These are phyloP conservation scores for Hylaea fasciaria DNA, from an alignment of 2,888 invertebrate species.

Conservation along the genomic window DNA sequence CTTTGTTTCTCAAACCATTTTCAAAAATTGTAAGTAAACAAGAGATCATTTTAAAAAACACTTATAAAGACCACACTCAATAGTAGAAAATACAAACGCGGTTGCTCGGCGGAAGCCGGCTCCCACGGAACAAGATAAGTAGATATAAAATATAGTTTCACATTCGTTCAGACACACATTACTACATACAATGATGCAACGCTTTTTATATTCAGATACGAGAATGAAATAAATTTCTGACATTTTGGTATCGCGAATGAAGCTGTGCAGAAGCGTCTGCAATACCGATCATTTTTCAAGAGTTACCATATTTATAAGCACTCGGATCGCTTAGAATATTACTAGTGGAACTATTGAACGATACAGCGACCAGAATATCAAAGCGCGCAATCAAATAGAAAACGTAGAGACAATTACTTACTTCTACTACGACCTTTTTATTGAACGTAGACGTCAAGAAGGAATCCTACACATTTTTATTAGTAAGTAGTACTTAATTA, in stretches of 20 bases:
- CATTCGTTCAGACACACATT: constrained; percentile 72
- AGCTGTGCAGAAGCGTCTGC: constrained; percentile 12
- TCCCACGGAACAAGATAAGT: constrained; percentile 56
- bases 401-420: constrained; percentile 71
- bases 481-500: constrained; percentile 35
- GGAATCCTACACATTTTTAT: constrained; percentile 52
- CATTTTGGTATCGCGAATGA: constrained; percentile 20
- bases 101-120: constrained; percentile 60
- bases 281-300: constrained; percentile 22
- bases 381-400: constrained; percentile 71
- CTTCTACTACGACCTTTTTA: constrained; percentile 64
- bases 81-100: constrained; percentile 62
- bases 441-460: constrained; percentile 61
- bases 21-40: constrained; percentile 82
- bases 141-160: constrained; percentile 60
- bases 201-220: constrained; percentile 21
- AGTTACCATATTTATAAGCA: constrained; percentile 12
- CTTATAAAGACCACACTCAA: constrained; percentile 75
- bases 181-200: constrained; percentile 38
- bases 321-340: constrained; percentile 8
- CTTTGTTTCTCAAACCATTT: constrained; percentile 60
- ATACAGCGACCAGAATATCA: constrained; percentile 38
- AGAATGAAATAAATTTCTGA: constrained; percentile 37
- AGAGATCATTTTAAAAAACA: constrained; percentile 74
- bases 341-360: constrained; percentile 28